These are phyloP conservation scores for Onychomys arenicola DNA, from an alignment of 2,797 vertebrate species.

Conservation along the genomic window DNA sequence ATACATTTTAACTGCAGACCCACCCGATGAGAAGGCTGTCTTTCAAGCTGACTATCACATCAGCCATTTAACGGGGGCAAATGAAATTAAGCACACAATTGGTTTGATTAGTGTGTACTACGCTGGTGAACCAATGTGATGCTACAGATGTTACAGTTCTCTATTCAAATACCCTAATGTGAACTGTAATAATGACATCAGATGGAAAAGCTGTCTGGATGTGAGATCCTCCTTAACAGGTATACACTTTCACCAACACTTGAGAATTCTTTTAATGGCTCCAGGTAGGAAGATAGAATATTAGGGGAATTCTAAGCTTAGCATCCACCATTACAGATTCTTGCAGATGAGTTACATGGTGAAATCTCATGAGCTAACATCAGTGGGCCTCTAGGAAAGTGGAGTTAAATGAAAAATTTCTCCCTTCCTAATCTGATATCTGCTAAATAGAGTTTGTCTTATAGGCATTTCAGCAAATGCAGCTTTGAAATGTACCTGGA, in stretches of 20 bases:
- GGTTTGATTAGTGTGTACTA: constrained; percentile 80
- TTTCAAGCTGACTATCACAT: constrained; percentile 74
- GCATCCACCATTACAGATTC: neutral
- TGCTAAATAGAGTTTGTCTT: neutral
- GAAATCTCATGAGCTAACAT: neutral
- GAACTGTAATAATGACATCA: neutral
- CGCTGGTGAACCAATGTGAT: neutral
- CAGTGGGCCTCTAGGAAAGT: neutral
- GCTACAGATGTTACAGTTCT: constrained; percentile 4
- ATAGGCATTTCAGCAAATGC: constrained; percentile 26
- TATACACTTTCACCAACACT: neutral
- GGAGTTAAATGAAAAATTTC: neutral
- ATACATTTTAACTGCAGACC: constrained; percentile 67
- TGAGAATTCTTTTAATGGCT: neutral
- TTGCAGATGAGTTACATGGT: neutral
- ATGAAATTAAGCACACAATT: constrained; percentile 83
- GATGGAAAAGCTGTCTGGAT: neutral
- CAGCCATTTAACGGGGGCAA: constrained; percentile 76
- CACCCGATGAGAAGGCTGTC: constrained; percentile 65
- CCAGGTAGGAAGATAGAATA: neutral
- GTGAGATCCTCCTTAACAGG: neutral
- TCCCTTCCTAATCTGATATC: neutral
- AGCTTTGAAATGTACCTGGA: constrained; percentile 30
- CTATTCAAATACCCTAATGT: neutral
- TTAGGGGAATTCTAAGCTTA: neutral